A percentile compares a stretch with the other conserved stretches of the same genome.
phyloP scores from a whole-genome alignment of 2,797 vertebrate species.

The Channa striata region DNA sequence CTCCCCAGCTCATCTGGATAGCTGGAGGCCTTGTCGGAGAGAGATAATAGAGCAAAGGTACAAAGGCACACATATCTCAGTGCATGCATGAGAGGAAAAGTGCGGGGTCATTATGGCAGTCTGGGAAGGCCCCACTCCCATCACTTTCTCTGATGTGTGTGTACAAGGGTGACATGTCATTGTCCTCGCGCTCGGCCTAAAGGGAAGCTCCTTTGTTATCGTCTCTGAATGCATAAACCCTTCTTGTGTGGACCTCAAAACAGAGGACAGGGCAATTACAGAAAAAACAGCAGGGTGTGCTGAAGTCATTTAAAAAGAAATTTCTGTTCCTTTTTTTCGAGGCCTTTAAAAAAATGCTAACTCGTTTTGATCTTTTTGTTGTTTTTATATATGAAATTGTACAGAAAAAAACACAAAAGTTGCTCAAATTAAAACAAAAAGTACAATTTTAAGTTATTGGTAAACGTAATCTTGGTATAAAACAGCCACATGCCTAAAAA shows the following conservation, averaged over 20 bases:
- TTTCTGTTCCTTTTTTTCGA: constrained; percentile 10
- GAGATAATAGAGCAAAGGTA: constrained; percentile 84
- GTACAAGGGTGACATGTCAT: constrained; percentile 75
- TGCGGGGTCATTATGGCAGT: constrained; percentile 75
- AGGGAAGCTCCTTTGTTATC: constrained; percentile 71
- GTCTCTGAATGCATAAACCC: constrained; percentile 72
- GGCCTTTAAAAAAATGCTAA: constrained; percentile 28
- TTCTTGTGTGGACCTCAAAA: constrained; percentile 74
- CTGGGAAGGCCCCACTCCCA: constrained; percentile 58
- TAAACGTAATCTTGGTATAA: constrained; percentile 45
- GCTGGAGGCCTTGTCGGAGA: constrained; percentile 80
- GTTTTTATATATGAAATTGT: constrained; percentile 6
- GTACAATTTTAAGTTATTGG: constrained; percentile 31
- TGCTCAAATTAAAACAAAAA: constrained; percentile 44
- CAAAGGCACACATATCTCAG: constrained; percentile 81
- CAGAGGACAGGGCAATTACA: constrained; percentile 74
- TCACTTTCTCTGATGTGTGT: constrained; percentile 78
- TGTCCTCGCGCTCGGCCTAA: constrained; percentile 76
- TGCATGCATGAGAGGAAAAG: constrained; percentile 76
- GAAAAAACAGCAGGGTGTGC: constrained; percentile 40
- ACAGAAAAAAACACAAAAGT: constrained; percentile 24
- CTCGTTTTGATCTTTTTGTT: neutral
- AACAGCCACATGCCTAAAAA: constrained; percentile 58
- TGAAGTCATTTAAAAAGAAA: constrained; percentile 42
- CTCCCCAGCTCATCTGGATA: constrained; percentile 72